Conservation (phyloP, 2,113 vertebrate genomes). For the Dascyllus trimaculatus region DNA sequence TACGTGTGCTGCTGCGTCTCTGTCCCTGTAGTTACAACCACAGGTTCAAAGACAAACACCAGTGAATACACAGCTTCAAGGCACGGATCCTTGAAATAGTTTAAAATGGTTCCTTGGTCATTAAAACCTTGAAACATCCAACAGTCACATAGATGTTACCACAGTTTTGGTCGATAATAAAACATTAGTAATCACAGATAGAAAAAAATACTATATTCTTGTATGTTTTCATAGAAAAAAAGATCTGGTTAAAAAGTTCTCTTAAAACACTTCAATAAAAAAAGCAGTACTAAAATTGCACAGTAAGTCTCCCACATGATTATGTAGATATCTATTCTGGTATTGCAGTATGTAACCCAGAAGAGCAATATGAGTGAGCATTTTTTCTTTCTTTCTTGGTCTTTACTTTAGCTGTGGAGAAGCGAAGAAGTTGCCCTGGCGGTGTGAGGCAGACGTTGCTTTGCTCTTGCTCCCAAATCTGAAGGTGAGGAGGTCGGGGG, state of each 20-base stretch:
- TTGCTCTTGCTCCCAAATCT: slow-evolving; percentile 94
- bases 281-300: slow-evolving; percentile 53
- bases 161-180: slow-evolving; percentile 17
- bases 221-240: slow-evolving; percentile 28
- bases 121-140: slow-evolving; percentile 31
- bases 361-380: not conserved
- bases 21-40: slow-evolving; percentile 66
- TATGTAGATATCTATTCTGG: slow-evolving; percentile 28
- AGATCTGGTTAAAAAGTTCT: slow-evolving; percentile 11
- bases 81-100: not conserved
- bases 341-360: slow-evolving; percentile 38
- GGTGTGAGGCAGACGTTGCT: slow-evolving; percentile 80
- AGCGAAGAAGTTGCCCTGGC: slow-evolving; percentile 89
- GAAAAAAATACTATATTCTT: no score
- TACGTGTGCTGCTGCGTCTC: not conserved
- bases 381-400: not conserved
- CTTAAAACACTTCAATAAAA: slow-evolving; percentile 25
- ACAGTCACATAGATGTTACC: slow-evolving; percentile 4
- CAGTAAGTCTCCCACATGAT: slow-evolving; percentile 49
- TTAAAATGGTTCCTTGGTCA: slow-evolving; percentile 15
- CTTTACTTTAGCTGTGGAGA: slow-evolving; percentile 91
- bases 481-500: not conserved
- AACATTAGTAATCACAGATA: slow-evolving; percentile 43
- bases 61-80: not conserved
- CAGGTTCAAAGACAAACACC: slow-evolving; percentile 31